Evolutionary conservation across 2,888 invertebrate genomes (phyloP), one percentile per base, ranked within the genome.

Genomic region (Lithophane semibrunnea): DNA sequence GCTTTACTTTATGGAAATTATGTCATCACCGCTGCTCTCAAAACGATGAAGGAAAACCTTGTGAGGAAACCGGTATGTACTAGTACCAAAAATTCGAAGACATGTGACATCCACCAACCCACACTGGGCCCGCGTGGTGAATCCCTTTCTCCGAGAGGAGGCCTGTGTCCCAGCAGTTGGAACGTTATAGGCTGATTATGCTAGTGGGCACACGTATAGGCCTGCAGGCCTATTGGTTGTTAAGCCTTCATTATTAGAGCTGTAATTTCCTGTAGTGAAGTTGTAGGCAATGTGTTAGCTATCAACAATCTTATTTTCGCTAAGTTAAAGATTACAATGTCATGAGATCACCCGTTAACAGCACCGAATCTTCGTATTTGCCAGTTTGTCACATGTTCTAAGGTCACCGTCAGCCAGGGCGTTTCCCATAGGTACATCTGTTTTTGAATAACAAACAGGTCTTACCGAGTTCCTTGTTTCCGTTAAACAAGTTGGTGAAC

Each of bases 401-500:
- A 76, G 73, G 82, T 71, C 65, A 69, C 56, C 65, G 86, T 78
- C 66, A 37, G 42, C 44, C 24, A 37, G 47, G 21, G 49, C 54
- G 60, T 61, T 58, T 72, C 29, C 44, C 64, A 29, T 7, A 37
- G 37, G 37, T 52, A 79, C 12, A 37, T 47, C 9, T 47, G 29
- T 52, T 37, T 42, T 58, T 79, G 71, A 58, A 58, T 58, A 56
- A 44, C 10, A 70, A 72, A 72, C 60, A n/a, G 61, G 65, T 69
- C 93, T 93, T 86, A 97, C 97, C 95, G 1, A 97, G 90, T 73
- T 95, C 90, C 89, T 96, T 95, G 89, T 96, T 96, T 56, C 97
- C 97, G 3, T 92, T 92, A 86, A 97, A 97, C 49, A 97, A 91
- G 90, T 97, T 97, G 84, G 92, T 93, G 90, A 97, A 96, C 86